phyloP scores from a whole-genome alignment of 1,140 invertebrate genomes.

The Lepidurus arcticus region DNA sequence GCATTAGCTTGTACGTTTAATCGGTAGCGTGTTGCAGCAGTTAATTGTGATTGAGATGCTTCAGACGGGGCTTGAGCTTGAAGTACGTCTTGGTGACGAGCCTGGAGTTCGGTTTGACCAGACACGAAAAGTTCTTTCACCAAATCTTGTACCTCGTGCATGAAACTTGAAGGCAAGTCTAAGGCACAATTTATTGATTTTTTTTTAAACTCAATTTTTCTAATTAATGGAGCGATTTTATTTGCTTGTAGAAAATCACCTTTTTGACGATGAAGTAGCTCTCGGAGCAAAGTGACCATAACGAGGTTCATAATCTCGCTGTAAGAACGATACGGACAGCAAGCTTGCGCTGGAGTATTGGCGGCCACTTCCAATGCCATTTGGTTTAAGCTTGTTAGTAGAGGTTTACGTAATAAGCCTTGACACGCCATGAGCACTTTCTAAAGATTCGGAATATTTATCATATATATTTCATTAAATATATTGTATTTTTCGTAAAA shows the following conservation, averaged over 20 bases:
- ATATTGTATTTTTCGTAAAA: not conserved
- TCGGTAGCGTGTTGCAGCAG: constrained; percentile 49
- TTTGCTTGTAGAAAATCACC: constrained; percentile 43
- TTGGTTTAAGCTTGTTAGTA: constrained; percentile 66
- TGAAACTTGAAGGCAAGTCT: constrained; percentile 82
- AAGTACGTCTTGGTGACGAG: constrained; percentile 35
- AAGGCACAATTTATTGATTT: constrained; percentile 36
- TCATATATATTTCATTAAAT: not conserved
- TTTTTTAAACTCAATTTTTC: not conserved
- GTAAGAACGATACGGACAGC: constrained; percentile 76
- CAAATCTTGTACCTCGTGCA: constrained; percentile 89
- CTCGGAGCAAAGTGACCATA: constrained; percentile 82
- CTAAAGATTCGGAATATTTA: constrained; percentile 56
- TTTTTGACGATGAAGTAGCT: constrained; percentile 82
- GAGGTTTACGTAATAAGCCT: constrained; percentile 81
- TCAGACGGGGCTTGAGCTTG: constrained; percentile 29
- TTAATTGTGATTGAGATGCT: constrained; percentile 25
- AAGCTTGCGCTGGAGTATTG: constrained; percentile 53
- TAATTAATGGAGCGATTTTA: not conserved
- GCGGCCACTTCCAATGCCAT: constrained; percentile 67
- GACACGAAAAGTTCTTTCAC: constrained; percentile 79
- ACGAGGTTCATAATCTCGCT: constrained; percentile 92
- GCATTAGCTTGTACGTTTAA: constrained; percentile 95
- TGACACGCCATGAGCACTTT: constrained; percentile 74
- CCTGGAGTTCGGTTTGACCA: constrained; percentile 80